Evolutionary conservation across 2,797 vertebrate species (phyloP), one percentile per base, ranked within the genome.

Genomic region (Columba guinea): DNA sequence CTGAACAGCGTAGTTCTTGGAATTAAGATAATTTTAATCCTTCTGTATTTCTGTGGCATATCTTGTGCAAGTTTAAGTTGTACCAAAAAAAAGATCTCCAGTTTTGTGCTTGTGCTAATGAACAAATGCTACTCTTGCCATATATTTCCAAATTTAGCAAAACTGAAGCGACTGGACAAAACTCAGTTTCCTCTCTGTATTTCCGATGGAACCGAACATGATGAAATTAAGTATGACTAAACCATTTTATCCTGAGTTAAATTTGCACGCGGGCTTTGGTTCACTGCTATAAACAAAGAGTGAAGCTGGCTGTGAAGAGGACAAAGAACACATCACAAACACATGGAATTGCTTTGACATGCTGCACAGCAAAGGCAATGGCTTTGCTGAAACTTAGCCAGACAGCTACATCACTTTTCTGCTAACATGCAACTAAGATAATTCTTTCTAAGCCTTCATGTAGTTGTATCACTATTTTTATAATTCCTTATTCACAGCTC

Each of bases 241-340:
- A 71, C 65, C 1, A 4, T 35, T 89, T 60, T 28, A 51, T 53
- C 77, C 41, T 22, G 53, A 62, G 63, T 71, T 84, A 32, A 88
- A 60, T 93, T 63, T 95, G 34, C 46, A 52, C 46, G 80, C 37
- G 81, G 75, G 53, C 77, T 89, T 24, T 64, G 77, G 69, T 46
- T 94, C 49, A 1, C 2, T 34, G 62, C 86, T 68, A 3, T 15
- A 6, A 83, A 75, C 56, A 39, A 84, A 83, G 86, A 63, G 46
- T 64, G 86, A 93, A 90, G 68, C 80, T 88, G 77, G 39, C 94
- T 89, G 88, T 68, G 90, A 75, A 88, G 80, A 34, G 62, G 80
- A 86, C 93, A 86, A 93, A 93, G 85, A 55, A 49, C 85, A 75
- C 46, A 4, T 90, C 80, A 1, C 2, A 15, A 26, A 46, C 46